These are phyloP conservation scores for Camptogramma bilineatum DNA, from an alignment of 2,888 invertebrate genomes.

Conservation along the genomic window DNA sequence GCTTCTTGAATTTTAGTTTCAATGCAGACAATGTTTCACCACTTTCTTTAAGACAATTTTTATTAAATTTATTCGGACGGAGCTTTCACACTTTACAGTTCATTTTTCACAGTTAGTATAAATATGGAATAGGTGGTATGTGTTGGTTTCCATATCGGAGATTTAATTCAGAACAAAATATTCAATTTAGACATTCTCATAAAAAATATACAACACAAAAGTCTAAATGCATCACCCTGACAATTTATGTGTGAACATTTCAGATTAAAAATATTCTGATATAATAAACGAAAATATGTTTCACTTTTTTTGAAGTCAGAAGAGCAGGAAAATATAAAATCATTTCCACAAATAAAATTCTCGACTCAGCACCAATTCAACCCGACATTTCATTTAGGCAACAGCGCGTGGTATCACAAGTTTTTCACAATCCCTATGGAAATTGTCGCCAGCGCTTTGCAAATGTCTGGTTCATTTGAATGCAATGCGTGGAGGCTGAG, in stretches of 20 bases:
- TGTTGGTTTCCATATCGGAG: too few relatives aligned
- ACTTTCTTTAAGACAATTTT: neutral
- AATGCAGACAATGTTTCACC: slow-evolving; percentile 7
- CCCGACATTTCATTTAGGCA: slow-evolving; percentile 33
- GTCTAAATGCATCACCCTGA: neutral
- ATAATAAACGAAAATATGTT: slow-evolving; percentile 19
- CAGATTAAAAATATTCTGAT: slow-evolving; percentile 20
- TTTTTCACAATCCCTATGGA: slow-evolving; percentile 43
- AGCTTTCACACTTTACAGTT: neutral
- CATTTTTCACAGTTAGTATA: too few relatives aligned
- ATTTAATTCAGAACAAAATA: too few relatives aligned
- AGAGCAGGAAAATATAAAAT: slow-evolving; percentile 29
- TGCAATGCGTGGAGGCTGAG: slow-evolving; percentile 48
- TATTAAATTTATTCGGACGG: too few relatives aligned
- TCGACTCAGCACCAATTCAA: slow-evolving; percentile 39
- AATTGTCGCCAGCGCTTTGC: slow-evolving; percentile 42
- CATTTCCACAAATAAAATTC: slow-evolving; percentile 32
- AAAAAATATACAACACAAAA: neutral
- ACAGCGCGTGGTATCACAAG: slow-evolving; percentile 41
- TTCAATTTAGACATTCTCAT: neutral
- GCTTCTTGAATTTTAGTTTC: slow-evolving; percentile 12
- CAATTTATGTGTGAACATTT: slow-evolving; percentile 15
- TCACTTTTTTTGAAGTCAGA: slow-evolving; percentile 30
- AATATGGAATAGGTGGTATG: too few relatives aligned
- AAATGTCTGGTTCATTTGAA: slow-evolving; percentile 53